Percentiles rank a stretch among this genome's conserved stretches.
phyloP scores from a whole-genome alignment of 2,888 invertebrate species.

The Dicranocentrus wangi region DNA sequence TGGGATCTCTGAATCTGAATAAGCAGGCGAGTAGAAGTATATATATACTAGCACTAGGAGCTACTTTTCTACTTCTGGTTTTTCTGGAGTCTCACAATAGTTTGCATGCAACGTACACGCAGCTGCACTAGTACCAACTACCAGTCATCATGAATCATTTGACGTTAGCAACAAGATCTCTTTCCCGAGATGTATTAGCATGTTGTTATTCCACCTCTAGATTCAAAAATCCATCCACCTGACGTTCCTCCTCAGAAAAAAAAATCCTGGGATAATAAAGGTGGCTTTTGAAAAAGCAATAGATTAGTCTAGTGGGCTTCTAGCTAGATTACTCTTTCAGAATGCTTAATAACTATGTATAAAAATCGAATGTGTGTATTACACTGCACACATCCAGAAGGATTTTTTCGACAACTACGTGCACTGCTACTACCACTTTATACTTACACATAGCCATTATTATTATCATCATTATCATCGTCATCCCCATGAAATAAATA shows the following conservation, averaged over 20 bases:
- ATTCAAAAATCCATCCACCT: not conserved
- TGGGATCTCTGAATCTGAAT: slow-evolving; percentile 23
- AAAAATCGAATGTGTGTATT: not conserved
- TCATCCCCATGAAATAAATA: slow-evolving; percentile 32
- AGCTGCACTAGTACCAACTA: no score
- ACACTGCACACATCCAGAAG: not conserved
- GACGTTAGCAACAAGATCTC: not conserved
- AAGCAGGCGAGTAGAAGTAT: not conserved
- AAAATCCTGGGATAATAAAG: not conserved
- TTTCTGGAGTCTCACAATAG: not conserved
- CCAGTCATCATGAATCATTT: slow-evolving; percentile 14
- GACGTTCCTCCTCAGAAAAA: not conserved
- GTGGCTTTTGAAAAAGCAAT: not conserved
- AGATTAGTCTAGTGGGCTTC: not conserved
- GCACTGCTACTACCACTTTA: not conserved
- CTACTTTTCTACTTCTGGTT: slow-evolving; percentile 1
- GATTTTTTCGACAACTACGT: no score
- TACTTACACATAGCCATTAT: slow-evolving; percentile 25
- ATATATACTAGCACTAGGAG: not conserved
- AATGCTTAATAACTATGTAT: slow-evolving; percentile 43
- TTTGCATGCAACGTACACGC: not conserved
- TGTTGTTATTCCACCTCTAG: not conserved
- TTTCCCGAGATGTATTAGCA: not conserved
- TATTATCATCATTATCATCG: slow-evolving; percentile 33
- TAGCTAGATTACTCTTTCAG: slow-evolving; percentile 30